Conservation (phyloP, 2,113 vertebrate genomes). For the Plotosus lineatus region DNA sequence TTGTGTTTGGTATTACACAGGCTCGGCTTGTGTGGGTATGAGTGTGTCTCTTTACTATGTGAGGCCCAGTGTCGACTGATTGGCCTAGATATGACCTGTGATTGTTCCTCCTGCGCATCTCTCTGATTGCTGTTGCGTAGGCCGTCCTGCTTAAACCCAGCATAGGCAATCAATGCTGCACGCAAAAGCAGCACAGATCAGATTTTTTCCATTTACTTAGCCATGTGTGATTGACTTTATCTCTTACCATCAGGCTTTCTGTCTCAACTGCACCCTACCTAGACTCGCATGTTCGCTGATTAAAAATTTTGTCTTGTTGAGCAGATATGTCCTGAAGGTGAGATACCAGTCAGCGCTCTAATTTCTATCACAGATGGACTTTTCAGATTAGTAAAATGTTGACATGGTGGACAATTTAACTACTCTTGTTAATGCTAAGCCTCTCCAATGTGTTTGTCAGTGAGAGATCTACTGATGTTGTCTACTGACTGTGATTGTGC, state of each 20-base stretch:
- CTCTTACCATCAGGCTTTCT: constrained; percentile 37
- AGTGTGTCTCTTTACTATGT: constrained; percentile 5
- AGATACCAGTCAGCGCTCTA: constrained; percentile 31
- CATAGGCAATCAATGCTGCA: constrained; percentile 33
- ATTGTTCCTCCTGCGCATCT: constrained; percentile 16
- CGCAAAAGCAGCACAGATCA: constrained; percentile 45
- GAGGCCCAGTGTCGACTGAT: constrained; percentile 45
- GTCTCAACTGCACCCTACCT: neutral
- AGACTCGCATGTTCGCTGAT: constrained; percentile 38
- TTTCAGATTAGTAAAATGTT: neutral
- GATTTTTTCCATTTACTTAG: constrained; percentile 55
- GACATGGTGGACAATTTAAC: neutral
- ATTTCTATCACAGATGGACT: constrained; percentile 35
- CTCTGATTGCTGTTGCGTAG: constrained; percentile 36
- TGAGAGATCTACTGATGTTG: neutral
- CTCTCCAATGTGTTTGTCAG: neutral
- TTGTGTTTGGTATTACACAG: neutral
- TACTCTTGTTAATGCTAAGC: neutral
- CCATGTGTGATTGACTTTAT: constrained; percentile 35
- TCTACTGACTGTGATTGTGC: neutral
- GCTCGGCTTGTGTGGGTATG: neutral
- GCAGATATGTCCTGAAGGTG: constrained; percentile 50
- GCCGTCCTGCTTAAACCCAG: neutral
- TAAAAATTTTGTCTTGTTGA: constrained; percentile 28
- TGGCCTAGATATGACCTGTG: constrained; percentile 46